Conservation (phyloP, 2,888 invertebrate species). For the Hypsopygia costalis region DNA sequence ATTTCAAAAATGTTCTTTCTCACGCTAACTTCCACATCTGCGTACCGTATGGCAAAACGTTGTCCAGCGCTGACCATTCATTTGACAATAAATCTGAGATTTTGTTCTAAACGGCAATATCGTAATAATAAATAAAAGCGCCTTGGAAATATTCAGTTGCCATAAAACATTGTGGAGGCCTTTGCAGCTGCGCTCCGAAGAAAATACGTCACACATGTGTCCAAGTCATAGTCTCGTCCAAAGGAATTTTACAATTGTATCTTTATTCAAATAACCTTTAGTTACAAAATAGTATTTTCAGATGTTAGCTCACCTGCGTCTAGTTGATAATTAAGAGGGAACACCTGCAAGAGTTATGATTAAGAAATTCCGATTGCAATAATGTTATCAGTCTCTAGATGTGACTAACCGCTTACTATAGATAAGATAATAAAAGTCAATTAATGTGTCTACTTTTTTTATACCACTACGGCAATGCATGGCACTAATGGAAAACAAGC, state of each 20-base stretch:
- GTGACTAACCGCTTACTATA: no score
- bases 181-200: constrained; percentile 68
- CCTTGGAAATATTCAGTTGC: constrained; percentile 74
- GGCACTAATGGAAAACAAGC: no score
- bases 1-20: constrained; percentile 46
- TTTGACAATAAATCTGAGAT: constrained; percentile 71
- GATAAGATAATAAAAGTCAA: no score
- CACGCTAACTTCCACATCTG: constrained; percentile 65
- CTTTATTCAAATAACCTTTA: constrained; percentile 34
- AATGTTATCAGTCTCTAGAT: constrained; percentile 7
- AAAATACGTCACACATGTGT: constrained; percentile 76
- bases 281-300: constrained; percentile 12
- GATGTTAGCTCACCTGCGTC: constrained; percentile 40
- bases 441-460: no score
- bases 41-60: constrained; percentile 67
- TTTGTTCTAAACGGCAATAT: constrained; percentile 77
- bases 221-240: constrained; percentile 48
- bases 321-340: neutral
- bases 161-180: constrained; percentile 77
- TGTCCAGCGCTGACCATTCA: constrained; percentile 67
- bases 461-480: no score
- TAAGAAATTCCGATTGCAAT: no score
- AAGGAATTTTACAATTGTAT: neutral
- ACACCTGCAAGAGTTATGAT: no score
- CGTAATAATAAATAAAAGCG: constrained; percentile 71